These are phyloP conservation scores for Lepidocyrtoides sp. DNA, from an alignment of 2,888 invertebrate genomes.

Conservation along the genomic window DNA sequence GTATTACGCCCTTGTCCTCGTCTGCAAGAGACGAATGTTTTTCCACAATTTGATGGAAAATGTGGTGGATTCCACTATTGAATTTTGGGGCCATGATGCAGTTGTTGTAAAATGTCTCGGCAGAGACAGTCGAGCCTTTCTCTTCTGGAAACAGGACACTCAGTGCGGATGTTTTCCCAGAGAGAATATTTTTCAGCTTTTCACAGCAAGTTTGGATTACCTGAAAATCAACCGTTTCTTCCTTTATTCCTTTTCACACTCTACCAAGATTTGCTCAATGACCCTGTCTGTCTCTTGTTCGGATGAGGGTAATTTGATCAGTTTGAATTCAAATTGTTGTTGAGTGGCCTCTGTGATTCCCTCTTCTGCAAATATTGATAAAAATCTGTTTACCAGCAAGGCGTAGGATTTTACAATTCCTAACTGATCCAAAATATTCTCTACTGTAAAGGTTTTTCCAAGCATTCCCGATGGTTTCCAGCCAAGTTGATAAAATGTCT, in stretches of 20 bases:
- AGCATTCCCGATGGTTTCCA: slow-evolving; percentile 65
- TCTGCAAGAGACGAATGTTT: slow-evolving; percentile 31
- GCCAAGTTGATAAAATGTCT: slow-evolving; percentile 64
- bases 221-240: slow-evolving; percentile 64
- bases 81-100: slow-evolving; percentile 62
- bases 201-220: slow-evolving; percentile 67
- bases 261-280: slow-evolving; percentile 22
- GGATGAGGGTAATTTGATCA: slow-evolving; percentile 46
- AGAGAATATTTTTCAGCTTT: slow-evolving; percentile 66
- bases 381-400: slow-evolving; percentile 57
- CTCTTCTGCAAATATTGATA: slow-evolving; percentile 64
- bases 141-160: slow-evolving; percentile 79
- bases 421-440: slow-evolving; percentile 17
- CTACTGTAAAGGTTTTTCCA: not conserved
- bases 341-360: slow-evolving; percentile 4
- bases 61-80: slow-evolving; percentile 1
- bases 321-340: not conserved
- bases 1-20: slow-evolving; percentile 43
- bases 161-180: slow-evolving; percentile 71
- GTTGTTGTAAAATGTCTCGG: slow-evolving; percentile 76
- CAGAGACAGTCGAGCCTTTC: slow-evolving; percentile 64
- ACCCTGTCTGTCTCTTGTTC: slow-evolving; percentile 38
- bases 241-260: slow-evolving; percentile 26
- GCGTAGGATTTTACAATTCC: slow-evolving; percentile 57
- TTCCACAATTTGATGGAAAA: slow-evolving; percentile 49